Conservation (phyloP, 2,797 vertebrate species). For the Phalloptychus januarius region DNA sequence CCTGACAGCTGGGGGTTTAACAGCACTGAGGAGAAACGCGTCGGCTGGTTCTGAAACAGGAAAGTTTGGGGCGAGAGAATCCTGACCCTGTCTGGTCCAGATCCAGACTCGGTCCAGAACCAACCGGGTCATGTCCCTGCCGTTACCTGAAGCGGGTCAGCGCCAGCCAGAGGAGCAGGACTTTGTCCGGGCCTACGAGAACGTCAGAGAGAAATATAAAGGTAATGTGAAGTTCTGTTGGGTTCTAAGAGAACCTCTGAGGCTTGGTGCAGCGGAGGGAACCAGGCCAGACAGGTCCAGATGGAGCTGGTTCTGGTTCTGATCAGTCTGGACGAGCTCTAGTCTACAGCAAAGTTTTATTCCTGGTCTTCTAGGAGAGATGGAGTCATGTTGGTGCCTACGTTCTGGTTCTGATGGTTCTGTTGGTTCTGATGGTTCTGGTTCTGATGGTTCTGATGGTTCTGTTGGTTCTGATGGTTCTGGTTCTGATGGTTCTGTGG, state of each 20-base stretch:
- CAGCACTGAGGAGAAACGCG: constrained; percentile 30
- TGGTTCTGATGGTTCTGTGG: no score
- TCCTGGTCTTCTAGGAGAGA: no score
- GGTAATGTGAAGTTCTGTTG: constrained; percentile 72
- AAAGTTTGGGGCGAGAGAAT: constrained; percentile 46
- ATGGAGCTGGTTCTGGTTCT: no score
- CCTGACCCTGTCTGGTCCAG: constrained; percentile 28
- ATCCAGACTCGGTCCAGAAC: constrained; percentile 14
- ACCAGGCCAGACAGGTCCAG: no score
- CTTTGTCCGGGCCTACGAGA: constrained; percentile 92
- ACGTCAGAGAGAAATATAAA: constrained; percentile 93
- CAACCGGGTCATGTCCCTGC: constrained; percentile 68
- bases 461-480: no score
- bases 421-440: no score
- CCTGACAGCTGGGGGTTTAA: constrained; percentile 38
- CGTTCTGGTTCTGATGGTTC: no score
- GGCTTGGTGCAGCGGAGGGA: no score
- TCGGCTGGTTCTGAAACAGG: constrained; percentile 21
- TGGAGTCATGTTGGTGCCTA: no score
- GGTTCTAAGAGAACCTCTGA: neutral
- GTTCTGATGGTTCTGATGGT: no score
- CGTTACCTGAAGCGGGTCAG: constrained; percentile 73
- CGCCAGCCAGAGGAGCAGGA: constrained; percentile 88
- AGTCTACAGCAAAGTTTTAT: no score
- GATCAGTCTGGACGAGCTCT: no score